Conservation (phyloP, 2,888 invertebrate genomes). For the Blastobasis lacticolella region DNA sequence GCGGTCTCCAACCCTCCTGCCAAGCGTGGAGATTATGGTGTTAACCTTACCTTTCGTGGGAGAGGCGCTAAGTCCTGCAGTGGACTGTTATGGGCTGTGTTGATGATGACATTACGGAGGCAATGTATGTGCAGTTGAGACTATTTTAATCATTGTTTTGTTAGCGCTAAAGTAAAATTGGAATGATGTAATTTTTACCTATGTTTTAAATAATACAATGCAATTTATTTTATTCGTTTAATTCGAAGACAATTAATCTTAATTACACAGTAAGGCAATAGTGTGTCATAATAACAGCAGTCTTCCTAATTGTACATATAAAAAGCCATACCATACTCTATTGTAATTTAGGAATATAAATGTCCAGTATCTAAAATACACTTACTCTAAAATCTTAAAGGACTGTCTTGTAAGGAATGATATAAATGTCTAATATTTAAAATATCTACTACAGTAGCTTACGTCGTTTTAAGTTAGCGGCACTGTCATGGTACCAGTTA, state of each 20-base stretch:
- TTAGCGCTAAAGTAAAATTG: no score
- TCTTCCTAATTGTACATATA: conserved; percentile 34
- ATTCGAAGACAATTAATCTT: conserved; percentile 36
- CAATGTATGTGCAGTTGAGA: no score
- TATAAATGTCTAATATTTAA: conserved; percentile 18
- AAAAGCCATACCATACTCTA: conserved; percentile 15
- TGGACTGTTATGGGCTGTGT: no score
- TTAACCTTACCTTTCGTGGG: no score
- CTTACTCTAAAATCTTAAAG: no score
- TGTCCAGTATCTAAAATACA: no score
- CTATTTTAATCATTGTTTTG: no score
- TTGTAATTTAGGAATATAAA: conserved; percentile 31
- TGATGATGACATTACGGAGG: no score
- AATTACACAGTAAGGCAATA: conserved; percentile 28
- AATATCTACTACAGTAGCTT: conserved; percentile 11
- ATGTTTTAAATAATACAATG: conserved; percentile 26
- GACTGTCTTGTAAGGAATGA: conserved; percentile 5
- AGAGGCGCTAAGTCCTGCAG: no score
- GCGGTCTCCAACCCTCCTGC: no score
- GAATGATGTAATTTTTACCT: no score
- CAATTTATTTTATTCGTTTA: conserved; percentile 36
- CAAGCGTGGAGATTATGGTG: no score
- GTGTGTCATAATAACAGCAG: conserved; percentile 37
- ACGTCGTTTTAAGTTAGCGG: conserved; percentile 16
- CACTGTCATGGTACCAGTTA: conserved; percentile 16